These are phyloP conservation scores for Sialis lutaria DNA, from an alignment of 2,888 invertebrate genomes.

Conservation along the genomic window DNA sequence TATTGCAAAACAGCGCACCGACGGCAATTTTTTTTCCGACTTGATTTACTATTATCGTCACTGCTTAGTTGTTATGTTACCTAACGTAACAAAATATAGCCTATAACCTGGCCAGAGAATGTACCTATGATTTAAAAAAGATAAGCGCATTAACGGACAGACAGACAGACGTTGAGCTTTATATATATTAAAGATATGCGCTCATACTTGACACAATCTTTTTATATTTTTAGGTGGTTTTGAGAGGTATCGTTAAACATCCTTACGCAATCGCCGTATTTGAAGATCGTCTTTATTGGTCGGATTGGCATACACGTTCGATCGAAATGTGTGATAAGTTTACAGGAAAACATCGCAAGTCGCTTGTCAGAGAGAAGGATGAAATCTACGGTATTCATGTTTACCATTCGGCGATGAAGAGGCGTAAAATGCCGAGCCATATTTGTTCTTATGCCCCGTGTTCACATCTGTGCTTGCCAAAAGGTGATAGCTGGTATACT, in stretches of 20 bases:
- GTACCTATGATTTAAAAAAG: too few relatives aligned
- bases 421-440: conserved; percentile 25
- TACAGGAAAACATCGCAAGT: conserved; percentile 41
- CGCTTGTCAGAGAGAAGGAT: conserved; percentile 31
- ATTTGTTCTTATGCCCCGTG: conserved; percentile 48
- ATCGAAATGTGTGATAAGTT: conserved; percentile 65
- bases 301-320: conserved; percentile 64
- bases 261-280: conserved; percentile 76
- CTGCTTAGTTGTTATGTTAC: too few relatives aligned
- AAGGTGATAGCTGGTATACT: conserved; percentile 31
- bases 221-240: conserved; percentile 19
- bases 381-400: conserved; percentile 49
- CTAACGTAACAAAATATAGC: too few relatives aligned
- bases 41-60: too few relatives aligned
- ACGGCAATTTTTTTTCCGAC: too few relatives aligned
- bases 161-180: too few relatives aligned
- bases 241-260: conserved; percentile 48
- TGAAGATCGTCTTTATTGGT: conserved; percentile 79
- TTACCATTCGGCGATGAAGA: conserved; percentile 51
- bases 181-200: too few relatives aligned
- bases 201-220: too few relatives aligned
- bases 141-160: too few relatives aligned
- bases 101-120: too few relatives aligned
- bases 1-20: too few relatives aligned
- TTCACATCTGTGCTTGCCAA: conserved; percentile 60